Conservation (phyloP, 2,888 invertebrate species). For the Ametastegia equiseti region DNA sequence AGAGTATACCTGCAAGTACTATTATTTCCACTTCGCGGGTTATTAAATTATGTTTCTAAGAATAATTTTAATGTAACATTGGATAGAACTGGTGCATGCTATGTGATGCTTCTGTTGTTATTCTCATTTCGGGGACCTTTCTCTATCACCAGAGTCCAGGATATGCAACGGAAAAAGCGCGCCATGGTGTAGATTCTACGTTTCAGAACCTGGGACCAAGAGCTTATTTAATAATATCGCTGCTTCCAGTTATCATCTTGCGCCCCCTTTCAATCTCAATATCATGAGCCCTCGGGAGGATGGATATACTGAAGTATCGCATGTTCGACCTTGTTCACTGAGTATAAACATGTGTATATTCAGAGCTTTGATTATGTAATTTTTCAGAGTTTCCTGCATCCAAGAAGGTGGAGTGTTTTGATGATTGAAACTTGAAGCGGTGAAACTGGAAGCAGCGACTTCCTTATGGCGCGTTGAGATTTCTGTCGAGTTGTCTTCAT, state of each 20-base stretch:
- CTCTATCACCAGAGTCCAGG: neutral
- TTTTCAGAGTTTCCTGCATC: neutral
- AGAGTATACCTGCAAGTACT: conserved; percentile 1
- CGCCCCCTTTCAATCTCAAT: neutral
- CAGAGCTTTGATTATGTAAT: neutral
- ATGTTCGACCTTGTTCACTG: neutral
- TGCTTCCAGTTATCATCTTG: conserved; percentile 1
- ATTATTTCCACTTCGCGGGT: conserved; percentile 29
- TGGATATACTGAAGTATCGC: neutral
- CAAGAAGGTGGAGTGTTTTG: neutral
- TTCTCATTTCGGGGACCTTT: neutral
- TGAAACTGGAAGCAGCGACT: neutral
- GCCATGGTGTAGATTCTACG: neutral
- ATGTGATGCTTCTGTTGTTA: neutral
- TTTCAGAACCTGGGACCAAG: neutral
- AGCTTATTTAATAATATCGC: neutral
- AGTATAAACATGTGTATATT: neutral
- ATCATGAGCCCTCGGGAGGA: neutral
- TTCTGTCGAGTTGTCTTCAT: neutral
- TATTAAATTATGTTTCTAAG: conserved; percentile 47
- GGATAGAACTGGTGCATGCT: neutral
- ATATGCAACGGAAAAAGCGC: neutral
- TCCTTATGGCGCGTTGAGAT: neutral
- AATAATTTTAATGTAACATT: conserved; percentile 43
- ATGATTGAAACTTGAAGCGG: neutral